Percentiles rank a stretch among this genome's conserved stretches.
These are phyloP conservation scores for Bimastos eiseni DNA, from an alignment of 2,888 invertebrate species.

Conservation along the genomic window DNA sequence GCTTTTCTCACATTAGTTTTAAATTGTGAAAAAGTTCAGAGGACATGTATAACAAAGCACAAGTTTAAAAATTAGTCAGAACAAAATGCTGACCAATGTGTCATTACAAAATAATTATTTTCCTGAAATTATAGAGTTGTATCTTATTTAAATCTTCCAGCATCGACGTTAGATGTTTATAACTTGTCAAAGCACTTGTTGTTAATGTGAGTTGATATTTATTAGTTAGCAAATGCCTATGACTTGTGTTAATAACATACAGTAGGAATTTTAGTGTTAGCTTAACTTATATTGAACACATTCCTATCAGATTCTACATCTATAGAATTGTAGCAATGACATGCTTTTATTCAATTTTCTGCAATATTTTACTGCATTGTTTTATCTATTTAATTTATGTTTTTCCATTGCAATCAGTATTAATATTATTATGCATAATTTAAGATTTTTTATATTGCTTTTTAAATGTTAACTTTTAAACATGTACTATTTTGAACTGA, in stretches of 20 bases:
- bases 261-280: not conserved
- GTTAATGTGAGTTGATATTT: not conserved
- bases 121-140: not conserved
- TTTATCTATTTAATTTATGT: conserved; percentile 13
- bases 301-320: not conserved
- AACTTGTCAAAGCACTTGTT: not conserved
- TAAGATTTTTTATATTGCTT: not conserved
- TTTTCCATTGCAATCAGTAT: not conserved
- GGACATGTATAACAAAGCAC: not conserved
- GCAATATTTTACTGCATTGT: not conserved
- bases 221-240: not conserved
- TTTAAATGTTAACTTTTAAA: not conserved
- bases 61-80: not conserved
- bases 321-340: not conserved
- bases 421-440: not conserved
- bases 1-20: not conserved
- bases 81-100: not conserved
- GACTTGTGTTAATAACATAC: not conserved
- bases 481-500: not conserved
- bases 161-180: not conserved
- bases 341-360: not conserved
- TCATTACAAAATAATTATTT: not conserved
- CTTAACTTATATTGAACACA: not conserved
- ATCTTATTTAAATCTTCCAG: not conserved
- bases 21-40: not conserved